Percentiles rank a stretch among this genome's conserved stretches.
Evolutionary conservation across 2,888 invertebrate species (phyloP).

Genomic region (Anarsia innoxiella): DNA sequence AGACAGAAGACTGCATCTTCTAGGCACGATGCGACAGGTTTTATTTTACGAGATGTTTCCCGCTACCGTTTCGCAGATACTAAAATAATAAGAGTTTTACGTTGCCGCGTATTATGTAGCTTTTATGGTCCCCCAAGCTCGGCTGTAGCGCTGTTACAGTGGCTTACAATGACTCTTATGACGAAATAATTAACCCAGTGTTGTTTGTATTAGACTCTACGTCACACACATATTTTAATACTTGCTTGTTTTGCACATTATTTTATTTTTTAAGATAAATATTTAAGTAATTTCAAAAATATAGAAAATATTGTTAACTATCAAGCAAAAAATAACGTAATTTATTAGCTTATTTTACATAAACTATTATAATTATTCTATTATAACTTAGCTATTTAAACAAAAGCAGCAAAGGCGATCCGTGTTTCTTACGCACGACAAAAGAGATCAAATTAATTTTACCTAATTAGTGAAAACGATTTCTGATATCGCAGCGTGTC

Average conservation of each 20-base stretch:
- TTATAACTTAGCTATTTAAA: no score
- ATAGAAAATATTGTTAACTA: no score
- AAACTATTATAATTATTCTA: no score
- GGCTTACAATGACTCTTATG: constrained; percentile 69
- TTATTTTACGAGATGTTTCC: constrained; percentile 71
- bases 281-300: no score
- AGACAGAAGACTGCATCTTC: constrained; percentile 44
- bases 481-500: constrained; percentile 21
- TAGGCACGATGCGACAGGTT: constrained; percentile 51
- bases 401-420: constrained; percentile 27
- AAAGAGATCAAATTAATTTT: constrained; percentile 25
- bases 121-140: constrained; percentile 65
- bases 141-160: constrained; percentile 64
- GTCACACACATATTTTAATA: constrained; percentile 35
- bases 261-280: no score
- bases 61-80: constrained; percentile 69
- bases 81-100: constrained; percentile 74
- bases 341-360: no score
- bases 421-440: constrained; percentile 26
- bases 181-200: constrained; percentile 70
- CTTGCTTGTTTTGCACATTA: constrained; percentile 30
- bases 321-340: no score
- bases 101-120: constrained; percentile 69
- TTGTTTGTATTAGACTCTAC: constrained; percentile 57
- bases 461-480: constrained; percentile 28